These are phyloP conservation scores for Diachrysia chrysitis DNA, from an alignment of 2,888 invertebrate species.

Conservation along the genomic window DNA sequence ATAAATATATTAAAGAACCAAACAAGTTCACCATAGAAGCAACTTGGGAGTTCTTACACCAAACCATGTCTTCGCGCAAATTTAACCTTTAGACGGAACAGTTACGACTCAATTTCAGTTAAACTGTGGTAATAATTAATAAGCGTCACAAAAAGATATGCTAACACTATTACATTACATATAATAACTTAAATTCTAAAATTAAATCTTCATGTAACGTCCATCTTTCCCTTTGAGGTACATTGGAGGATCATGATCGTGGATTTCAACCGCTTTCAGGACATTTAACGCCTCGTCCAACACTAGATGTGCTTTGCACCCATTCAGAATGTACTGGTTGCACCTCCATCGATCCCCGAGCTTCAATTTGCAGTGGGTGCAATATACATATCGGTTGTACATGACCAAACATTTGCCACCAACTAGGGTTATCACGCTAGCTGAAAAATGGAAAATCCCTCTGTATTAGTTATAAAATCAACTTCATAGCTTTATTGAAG, in stretches of 20 bases:
- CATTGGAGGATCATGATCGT: constrained; percentile 28
- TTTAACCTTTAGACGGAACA: not conserved
- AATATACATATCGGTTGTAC: constrained; percentile 33
- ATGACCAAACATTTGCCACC: constrained; percentile 30
- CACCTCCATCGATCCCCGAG: constrained; percentile 39
- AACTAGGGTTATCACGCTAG: constrained; percentile 23
- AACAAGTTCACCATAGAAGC: not conserved
- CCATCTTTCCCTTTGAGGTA: constrained; percentile 23
- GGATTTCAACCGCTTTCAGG: constrained; percentile 23
- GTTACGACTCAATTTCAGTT: not conserved
- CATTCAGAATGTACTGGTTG: constrained; percentile 32
- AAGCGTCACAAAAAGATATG: not conserved
- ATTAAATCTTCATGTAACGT: constrained; percentile 1
- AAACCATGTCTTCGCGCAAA: not conserved
- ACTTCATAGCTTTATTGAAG: not conserved
- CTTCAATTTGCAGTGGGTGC: constrained; percentile 36
- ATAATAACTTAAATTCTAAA: not conserved
- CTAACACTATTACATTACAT: not conserved
- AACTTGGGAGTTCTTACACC: not conserved
- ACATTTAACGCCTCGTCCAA: constrained; percentile 25
- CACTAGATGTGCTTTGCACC: constrained; percentile 34
- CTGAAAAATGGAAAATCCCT: constrained; percentile 21
- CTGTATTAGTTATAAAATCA: not conserved
- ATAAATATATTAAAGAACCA: not conserved
- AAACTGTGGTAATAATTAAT: not conserved